phyloP scores from a whole-genome alignment of 1,140 invertebrate species.

The Nylanderia fulva region DNA sequence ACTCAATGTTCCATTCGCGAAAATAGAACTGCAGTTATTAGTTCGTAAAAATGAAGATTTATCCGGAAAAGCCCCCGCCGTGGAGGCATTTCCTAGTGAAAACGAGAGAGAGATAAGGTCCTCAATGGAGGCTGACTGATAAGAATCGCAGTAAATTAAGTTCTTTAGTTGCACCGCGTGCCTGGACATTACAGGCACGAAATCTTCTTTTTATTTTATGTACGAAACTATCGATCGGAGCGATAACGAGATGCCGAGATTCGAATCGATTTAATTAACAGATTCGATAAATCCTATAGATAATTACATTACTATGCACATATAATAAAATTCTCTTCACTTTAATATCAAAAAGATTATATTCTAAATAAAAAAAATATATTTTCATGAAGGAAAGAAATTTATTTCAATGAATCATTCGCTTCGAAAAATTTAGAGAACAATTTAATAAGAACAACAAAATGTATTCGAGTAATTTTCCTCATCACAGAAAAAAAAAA shows the following conservation, averaged over 20 bases:
- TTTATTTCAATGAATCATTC: background rate
- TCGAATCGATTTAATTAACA: slow-evolving; percentile 62
- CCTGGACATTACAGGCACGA: slow-evolving; percentile 39
- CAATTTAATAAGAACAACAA: background rate
- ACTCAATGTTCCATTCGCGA: background rate
- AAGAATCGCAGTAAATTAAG: slow-evolving; percentile 68
- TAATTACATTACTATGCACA: background rate
- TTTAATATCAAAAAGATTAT: background rate
- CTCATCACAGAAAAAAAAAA: too few species aligned
- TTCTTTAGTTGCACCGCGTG: slow-evolving; percentile 59
- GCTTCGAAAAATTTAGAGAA: background rate
- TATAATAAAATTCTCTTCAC: background rate
- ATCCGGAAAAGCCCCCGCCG: background rate
- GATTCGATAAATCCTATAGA: slow-evolving; percentile 34
- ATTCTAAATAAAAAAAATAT: background rate
- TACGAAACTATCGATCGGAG: slow-evolving; percentile 47
- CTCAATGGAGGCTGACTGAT: slow-evolving; percentile 55
- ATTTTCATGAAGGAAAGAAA: background rate
- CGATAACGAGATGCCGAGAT: slow-evolving; percentile 52
- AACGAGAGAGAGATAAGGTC: slow-evolving; percentile 62
- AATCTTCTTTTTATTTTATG: slow-evolving; percentile 43
- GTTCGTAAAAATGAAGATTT: slow-evolving; percentile 64
- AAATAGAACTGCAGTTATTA: slow-evolving; percentile 64
- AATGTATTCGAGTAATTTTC: background rate
- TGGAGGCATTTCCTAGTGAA: slow-evolving; percentile 48